phyloP scores from a whole-genome alignment of 2,113 vertebrate species.

The Crotalus viridis region DNA sequence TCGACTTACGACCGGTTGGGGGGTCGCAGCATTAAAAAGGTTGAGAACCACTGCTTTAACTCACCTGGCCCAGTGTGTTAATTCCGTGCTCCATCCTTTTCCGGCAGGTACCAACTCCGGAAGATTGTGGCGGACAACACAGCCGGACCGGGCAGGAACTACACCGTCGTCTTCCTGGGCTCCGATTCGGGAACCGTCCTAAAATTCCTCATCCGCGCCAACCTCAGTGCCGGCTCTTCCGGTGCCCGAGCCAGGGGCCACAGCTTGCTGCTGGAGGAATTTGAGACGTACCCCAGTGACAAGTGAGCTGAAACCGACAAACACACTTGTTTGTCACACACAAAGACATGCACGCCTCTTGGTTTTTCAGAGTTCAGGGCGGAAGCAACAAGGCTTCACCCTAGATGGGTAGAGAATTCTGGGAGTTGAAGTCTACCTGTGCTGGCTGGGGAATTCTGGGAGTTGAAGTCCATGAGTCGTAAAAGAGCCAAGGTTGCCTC shows the following conservation, averaged over 20 bases:
- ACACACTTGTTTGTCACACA: not conserved
- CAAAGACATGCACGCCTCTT: not conserved
- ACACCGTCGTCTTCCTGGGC: constrained; percentile 89
- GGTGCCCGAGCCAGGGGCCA: constrained; percentile 63
- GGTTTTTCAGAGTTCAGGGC: not conserved
- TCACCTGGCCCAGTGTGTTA: not conserved
- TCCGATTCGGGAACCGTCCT: constrained; percentile 89
- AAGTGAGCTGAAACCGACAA: constrained; percentile 50
- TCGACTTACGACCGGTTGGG: no score
- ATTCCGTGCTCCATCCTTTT: not conserved
- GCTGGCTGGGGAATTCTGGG: not conserved
- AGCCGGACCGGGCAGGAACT: constrained; percentile 85
- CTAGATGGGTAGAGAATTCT: no score
- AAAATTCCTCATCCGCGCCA: constrained; percentile 90
- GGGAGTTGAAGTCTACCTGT: no score
- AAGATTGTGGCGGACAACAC: constrained; percentile 88
- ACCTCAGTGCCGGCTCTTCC: constrained; percentile 62
- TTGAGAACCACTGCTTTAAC: no score
- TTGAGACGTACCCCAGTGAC: constrained; percentile 91
- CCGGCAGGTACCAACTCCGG: constrained; percentile 87
- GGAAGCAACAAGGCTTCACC: no score
- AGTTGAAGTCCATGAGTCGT: not conserved
- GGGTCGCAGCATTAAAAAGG: no score
- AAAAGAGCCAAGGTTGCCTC: no score
- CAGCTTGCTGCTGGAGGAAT: constrained; percentile 89